A percentile compares a stretch with the other conserved stretches of the same genome.
Conservation (phyloP, 2,113 vertebrate genomes). For the Ceuthmochares aereus region DNA sequence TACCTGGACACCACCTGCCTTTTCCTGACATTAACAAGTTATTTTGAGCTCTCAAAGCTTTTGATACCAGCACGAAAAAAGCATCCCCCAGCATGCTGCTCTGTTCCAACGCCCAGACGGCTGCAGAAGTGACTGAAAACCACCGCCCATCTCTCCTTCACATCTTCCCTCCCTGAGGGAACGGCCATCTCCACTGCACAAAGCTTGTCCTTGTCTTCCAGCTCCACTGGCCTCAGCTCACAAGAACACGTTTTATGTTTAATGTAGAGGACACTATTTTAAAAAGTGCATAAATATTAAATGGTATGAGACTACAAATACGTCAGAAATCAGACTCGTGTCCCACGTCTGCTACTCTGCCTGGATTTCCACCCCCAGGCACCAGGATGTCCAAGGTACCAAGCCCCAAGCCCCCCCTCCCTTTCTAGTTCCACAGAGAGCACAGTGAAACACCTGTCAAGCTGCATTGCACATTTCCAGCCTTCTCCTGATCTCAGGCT, state of each 20-base stretch:
- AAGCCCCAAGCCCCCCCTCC: not conserved
- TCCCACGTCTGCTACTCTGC: not conserved
- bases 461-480: not conserved
- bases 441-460: not conserved
- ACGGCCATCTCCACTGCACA: not conserved
- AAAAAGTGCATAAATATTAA: too few relatives aligned
- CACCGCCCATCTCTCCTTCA: not conserved
- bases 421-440: not conserved
- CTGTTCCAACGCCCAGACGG: not conserved
- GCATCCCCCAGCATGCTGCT: not conserved
- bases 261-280: accelerated
- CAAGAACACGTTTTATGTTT: accelerated
- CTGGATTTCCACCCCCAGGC: not conserved
- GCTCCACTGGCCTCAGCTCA: not conserved
- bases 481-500: not conserved
- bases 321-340: not conserved
- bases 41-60: slow-evolving; percentile 9
- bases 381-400: not conserved
- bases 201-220: not conserved
- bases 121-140: not conserved
- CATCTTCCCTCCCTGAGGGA: not conserved
- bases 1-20: too few relatives aligned
- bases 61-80: not conserved
- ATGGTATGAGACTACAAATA: too few relatives aligned
- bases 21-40: not conserved